phyloP scores from a whole-genome alignment of 2,888 invertebrate species.

The Drosophila pseudotakahashii region DNA sequence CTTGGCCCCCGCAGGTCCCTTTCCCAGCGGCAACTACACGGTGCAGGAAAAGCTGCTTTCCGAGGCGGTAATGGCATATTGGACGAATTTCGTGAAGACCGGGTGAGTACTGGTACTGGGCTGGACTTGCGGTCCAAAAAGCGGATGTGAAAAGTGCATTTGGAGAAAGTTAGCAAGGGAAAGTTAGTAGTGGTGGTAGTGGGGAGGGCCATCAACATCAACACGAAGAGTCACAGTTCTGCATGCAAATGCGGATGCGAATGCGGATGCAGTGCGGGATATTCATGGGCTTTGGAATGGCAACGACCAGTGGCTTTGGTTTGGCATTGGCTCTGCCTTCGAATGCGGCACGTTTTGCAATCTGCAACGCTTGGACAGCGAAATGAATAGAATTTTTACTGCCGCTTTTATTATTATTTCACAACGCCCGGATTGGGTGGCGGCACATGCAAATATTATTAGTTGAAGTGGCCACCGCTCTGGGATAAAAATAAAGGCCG shows the following conservation, averaged over 20 bases:
- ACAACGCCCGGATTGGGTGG: constrained; percentile 9
- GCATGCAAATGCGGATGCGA: constrained; percentile 65
- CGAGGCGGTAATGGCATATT: constrained; percentile 94
- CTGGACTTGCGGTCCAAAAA: constrained; percentile 26
- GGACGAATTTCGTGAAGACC: constrained; percentile 95
- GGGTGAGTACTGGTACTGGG: constrained; percentile 87
- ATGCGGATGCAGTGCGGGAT: constrained; percentile 49
- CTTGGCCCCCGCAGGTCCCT: constrained; percentile 89
- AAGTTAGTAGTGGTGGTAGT: neutral
- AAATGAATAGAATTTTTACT: constrained; percentile 81
- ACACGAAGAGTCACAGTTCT: constrained; percentile 52
- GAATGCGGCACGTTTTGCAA: constrained; percentile 70
- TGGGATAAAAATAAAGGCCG: constrained; percentile 21
- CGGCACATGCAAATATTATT: constrained; percentile 69
- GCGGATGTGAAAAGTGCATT: constrained; percentile 68
- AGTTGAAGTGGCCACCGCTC: constrained; percentile 54
- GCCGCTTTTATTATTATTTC: constrained; percentile 71
- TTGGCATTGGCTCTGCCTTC: constrained; percentile 19
- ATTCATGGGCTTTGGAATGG: constrained; percentile 47
- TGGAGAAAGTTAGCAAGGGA: constrained; percentile 53
- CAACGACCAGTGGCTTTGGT: constrained; percentile 27
- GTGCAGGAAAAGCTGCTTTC: constrained; percentile 91
- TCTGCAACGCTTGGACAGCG: constrained; percentile 76
- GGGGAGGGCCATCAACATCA: constrained; percentile 56
- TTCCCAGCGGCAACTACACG: constrained; percentile 89